Evolutionary conservation across 2,113 vertebrate genomes (phyloP), one percentile per base, ranked within the genome.

Genomic region (Lynx canadensis): DNA sequence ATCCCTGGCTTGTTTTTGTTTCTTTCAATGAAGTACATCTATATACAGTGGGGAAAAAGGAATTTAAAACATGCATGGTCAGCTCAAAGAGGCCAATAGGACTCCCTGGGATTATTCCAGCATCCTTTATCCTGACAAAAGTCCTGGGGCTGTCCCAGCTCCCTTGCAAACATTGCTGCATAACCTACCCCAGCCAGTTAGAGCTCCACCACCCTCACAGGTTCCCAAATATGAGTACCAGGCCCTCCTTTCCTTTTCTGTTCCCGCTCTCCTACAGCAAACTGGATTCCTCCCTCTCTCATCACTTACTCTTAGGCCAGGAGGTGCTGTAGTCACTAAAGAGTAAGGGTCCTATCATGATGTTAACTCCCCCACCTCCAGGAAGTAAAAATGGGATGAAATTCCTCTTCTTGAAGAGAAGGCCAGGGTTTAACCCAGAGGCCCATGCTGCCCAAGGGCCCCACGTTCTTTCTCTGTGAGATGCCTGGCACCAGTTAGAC

Each of bases 1-100:
- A 65, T 84, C 18, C 55, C 68, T 74, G 78, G 27, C 31, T 95
- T 93, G 38, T 87, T 96, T 83, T 89, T 86, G 41, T 86, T 71
- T 87, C 55, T 69, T 66, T 96, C 50, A 66, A 13, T 73, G 36
- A 94, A 38, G 12, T 81, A 50, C 71, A 55, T 85, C 41, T 79
- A 27, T 52, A 5, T 69, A 48, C 92, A 96, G 68, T 85, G 79
- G 55, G 55, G 6, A 69, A 76, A 60, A 65, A 11, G n/a, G 29
- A 48, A 48, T 85, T 96, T 87, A 16, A 73, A 60, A 41, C 33
- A 15, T 0, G 0, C 27, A 5, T 82, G 23, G 31, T 78, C 86
- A 71, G 18, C 38, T 95, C 60, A n/a, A 45, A 50, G 78, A 97
- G 73, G 50, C 9, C 1, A 1, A 41, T 23, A 29, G 18, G 27